Base-by-base conservation (phyloP, 2,888 invertebrate species). In the Oscheius sp. region DNA sequence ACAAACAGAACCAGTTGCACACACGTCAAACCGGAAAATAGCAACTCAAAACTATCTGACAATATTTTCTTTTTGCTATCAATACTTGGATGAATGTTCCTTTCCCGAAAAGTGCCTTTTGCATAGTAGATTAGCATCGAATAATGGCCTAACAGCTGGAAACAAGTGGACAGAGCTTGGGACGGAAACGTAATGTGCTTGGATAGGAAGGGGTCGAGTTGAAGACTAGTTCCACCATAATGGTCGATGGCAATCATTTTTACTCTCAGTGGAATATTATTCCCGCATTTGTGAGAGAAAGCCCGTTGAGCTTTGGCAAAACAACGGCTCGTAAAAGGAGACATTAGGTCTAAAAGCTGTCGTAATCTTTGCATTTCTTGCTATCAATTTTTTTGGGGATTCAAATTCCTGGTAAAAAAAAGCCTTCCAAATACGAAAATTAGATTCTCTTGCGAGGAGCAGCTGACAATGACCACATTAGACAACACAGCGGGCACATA, bases 181-280 rank as follows among this genome's bases (percentile, higher is more conserved):
- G 6, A 34, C 61, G 61, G 61, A 61, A 61, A 61, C 61, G 61
- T 61, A 61, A 61, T 61, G 55, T 55, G 55, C 55, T 10, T 29
- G 57, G 37, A 15, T 25, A 34, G 55, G 23, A 37, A 33, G 25
- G 37, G 57, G 57, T 37, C 57, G 57, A 10, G 34, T 57, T 20
- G 31, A 61, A 61, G 61, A 45, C 61, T 61, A 45, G 61, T 61
- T 27, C 20, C 33, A 37, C 15, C 45, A 34, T 61, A 61, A 61
- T 61, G n/a, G 61, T 42, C 45, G 61, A n/a, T 29, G 45, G 45
- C 61, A 61, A 45, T 61, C 57, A 34, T 61, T 61, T 61, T 45
- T 34, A 17, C 20, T 29, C 29, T 34, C 15, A 20, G n/a, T 2
- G 17, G 10, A 34, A 12, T 42, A 12, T 42, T 37, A 55, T 34